phyloP scores from a whole-genome alignment of 1,140 invertebrate species.

The Zaprionus inermis region DNA sequence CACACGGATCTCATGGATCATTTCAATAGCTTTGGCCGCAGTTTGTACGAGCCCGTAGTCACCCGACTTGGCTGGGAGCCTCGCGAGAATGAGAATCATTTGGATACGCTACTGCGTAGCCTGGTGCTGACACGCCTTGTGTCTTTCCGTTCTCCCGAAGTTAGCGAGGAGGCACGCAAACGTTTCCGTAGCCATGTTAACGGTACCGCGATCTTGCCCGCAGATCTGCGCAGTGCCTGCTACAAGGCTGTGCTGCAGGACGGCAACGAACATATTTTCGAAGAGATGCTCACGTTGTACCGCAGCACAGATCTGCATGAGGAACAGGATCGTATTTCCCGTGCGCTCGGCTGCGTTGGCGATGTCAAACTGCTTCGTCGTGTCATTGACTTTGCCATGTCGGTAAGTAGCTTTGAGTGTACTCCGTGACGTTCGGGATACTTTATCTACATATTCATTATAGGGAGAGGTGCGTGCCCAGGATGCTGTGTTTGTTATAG shows the following conservation, averaged over 20 bases:
- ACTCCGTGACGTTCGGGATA: not conserved
- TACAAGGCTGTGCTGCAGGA: conserved; percentile 92
- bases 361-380: conserved; percentile 89
- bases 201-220: conserved; percentile 88
- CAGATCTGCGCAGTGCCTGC: conserved; percentile 94
- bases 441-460: not conserved
- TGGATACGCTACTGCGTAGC: conserved; percentile 93
- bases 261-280: conserved; percentile 89
- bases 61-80: conserved; percentile 91
- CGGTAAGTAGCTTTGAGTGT: conserved; percentile 86
- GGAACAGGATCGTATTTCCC: conserved; percentile 95
- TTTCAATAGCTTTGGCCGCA: conserved; percentile 90
- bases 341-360: conserved; percentile 91
- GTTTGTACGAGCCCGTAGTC: conserved; percentile 89
- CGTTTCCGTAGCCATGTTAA: conserved; percentile 89
- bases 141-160: conserved; percentile 90
- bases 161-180: conserved; percentile 90
- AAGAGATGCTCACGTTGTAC: conserved; percentile 93
- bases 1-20: conserved; percentile 90
- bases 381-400: conserved; percentile 95
- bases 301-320: conserved; percentile 94
- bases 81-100: conserved; percentile 90
- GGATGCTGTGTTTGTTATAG: conserved; percentile 95
- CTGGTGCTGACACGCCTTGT: conserved; percentile 93
- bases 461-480: conserved; percentile 95